These are phyloP conservation scores for Grallaria varia DNA, from an alignment of 2,113 vertebrate genomes.

Conservation along the genomic window DNA sequence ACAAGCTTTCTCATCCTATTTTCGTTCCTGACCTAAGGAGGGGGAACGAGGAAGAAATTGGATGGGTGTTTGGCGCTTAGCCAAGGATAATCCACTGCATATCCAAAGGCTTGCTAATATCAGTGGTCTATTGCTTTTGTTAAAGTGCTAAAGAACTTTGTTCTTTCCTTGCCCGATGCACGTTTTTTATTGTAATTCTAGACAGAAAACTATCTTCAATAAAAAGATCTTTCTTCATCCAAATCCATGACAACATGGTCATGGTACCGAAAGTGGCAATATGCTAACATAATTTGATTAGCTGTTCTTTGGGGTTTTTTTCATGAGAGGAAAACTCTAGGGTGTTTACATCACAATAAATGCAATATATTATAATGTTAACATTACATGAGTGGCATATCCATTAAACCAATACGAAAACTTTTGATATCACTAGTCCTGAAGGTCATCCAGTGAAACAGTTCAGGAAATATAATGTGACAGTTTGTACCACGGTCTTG, in stretches of 20 bases:
- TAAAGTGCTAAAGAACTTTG: not conserved
- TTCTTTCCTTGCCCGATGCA: not conserved
- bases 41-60: not conserved
- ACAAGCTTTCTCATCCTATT: not conserved
- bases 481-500: not conserved
- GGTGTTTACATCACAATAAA: not conserved
- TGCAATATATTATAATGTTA: not conserved
- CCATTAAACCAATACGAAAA: slow-evolving; percentile 29
- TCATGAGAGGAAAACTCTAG: not conserved
- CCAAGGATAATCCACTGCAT: not conserved
- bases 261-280: not conserved
- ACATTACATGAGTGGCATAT: slow-evolving; percentile 3
- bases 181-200: not conserved
- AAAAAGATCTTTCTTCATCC: not conserved
- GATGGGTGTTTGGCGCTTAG: not conserved
- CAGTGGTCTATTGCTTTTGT: not conserved
- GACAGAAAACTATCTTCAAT: not conserved
- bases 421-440: not conserved
- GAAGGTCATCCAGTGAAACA: not conserved
- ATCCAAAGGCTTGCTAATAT: not conserved
- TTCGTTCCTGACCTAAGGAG: not conserved
- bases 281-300: not conserved
- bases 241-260: not conserved
- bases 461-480: not conserved
- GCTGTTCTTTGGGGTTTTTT: not conserved